Evolutionary conservation across 1,140 invertebrate genomes (phyloP), one percentile per base, ranked within the genome.

Genomic region (Plectrocnemia conspersa): DNA sequence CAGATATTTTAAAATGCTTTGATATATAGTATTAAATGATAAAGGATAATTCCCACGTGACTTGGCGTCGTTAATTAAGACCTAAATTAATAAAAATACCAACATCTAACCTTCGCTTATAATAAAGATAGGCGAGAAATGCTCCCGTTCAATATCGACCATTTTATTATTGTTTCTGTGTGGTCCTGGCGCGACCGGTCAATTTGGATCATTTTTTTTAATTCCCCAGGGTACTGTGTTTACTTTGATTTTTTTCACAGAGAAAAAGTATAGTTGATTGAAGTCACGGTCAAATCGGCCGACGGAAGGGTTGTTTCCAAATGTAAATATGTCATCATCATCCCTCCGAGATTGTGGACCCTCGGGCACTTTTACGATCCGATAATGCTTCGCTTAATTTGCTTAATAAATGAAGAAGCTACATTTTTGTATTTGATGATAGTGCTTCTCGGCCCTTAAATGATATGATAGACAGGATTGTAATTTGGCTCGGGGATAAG

Each of bases 241-340:
- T 45, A 40, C 32, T 19, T 25, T 19, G 23, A 11, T 38, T 18
- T 54, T 54, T 54, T 52, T 52, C 15, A 21, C 15, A 21, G 32
- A 54, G 52, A 59, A 59, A 52, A 35, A 35, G 36, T 23, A n/a
- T 13, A 13, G 9, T 13, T 60, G 49, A 60, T 60, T 60, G 53
- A 56, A 56, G 58, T 56, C 35, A 56, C 58, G 58, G 53, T 47
- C 21, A 44, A 50, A 55, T 60, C 56, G 53, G 35, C 32, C 23
- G n/a, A 25, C 25, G 25, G 2, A 16, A 23, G 53, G 48, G 41
- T 52, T 38, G 45, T 60, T 60, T 47, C 24, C 25, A 53, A 53
- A 56, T 56, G 58, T 55, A 60, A 56, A 60, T 60, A 60, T 56
- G 58, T 60, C 58, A 56, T 52, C 58, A 55, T 59, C 53, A 55